Conservation (phyloP, 2,797 vertebrate species). For the Apogon talboti region DNA sequence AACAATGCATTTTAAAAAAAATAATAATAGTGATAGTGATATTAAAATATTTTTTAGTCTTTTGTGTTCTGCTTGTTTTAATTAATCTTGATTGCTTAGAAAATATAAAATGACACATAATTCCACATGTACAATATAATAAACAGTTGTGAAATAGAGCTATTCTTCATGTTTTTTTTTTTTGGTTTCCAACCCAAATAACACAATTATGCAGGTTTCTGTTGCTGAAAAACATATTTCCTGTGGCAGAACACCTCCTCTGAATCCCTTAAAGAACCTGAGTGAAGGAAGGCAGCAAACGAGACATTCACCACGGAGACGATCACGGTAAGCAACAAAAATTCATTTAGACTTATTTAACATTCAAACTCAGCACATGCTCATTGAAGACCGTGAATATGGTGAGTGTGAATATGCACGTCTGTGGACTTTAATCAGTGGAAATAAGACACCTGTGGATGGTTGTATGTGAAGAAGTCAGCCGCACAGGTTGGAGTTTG, state of each 20-base stretch:
- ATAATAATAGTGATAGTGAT: neutral
- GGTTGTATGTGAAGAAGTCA: neutral
- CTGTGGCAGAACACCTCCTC: too few relatives aligned
- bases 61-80: too few relatives aligned
- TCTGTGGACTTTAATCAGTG: conserved; percentile 3
- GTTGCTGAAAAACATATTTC: conserved; percentile 57
- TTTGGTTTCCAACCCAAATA: conserved; percentile 3
- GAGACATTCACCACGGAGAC: conserved; percentile 25
- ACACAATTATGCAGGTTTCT: neutral
- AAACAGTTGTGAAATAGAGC: neutral
- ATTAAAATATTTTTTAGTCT: neutral
- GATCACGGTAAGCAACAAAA: conserved; percentile 54
- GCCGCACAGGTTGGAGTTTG: neutral
- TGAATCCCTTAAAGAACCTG: too few relatives aligned
- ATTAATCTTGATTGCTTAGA: too few relatives aligned
- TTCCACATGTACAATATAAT: too few relatives aligned
- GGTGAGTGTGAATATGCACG: neutral
- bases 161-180: neutral
- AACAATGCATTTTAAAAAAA: too few relatives aligned
- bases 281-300: conserved; percentile 34
- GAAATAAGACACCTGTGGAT: neutral
- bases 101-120: neutral
- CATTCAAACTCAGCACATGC: neutral
- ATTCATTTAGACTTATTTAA: conserved; percentile 8
- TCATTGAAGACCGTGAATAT: neutral